A percentile compares a stretch with the other conserved stretches of the same genome.
Conservation (phyloP, 2,888 invertebrate genomes). For the Cheilosia scutellata region DNA sequence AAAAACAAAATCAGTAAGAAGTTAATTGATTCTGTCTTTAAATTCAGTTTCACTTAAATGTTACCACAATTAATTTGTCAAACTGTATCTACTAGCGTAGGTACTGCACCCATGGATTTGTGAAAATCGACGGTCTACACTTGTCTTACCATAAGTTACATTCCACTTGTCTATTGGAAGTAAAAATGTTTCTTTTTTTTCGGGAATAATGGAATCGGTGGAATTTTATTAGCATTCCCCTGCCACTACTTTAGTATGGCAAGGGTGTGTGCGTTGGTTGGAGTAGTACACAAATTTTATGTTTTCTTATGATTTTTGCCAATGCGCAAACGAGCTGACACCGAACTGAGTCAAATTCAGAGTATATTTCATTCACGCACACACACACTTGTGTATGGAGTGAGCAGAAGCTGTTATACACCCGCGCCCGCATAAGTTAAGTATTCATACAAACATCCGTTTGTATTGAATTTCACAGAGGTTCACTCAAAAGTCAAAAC, state of each 20-base stretch:
- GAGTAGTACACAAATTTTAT: conserved; percentile 5
- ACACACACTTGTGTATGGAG: background rate
- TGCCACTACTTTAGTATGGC: conserved; percentile 1
- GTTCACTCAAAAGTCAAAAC: conserved; percentile 29
- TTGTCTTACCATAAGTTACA: conserved; percentile 34
- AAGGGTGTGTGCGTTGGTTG: conserved; percentile 26
- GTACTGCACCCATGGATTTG: conserved; percentile 12
- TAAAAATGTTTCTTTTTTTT: background rate
- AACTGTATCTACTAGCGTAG: background rate
- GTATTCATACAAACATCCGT: conserved; percentile 44
- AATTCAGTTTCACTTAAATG: background rate
- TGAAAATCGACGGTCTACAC: background rate
- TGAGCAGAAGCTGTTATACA: background rate
- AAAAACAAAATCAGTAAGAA: too few species aligned
- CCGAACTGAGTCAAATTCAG: background rate
- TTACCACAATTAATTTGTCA: background rate
- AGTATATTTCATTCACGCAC: conserved; percentile 5
- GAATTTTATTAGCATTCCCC: conserved; percentile 65
- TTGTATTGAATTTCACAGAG: conserved; percentile 37
- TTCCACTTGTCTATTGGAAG: conserved; percentile 65
- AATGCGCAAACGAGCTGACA: conserved; percentile 65
- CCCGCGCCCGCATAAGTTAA: conserved; percentile 63
- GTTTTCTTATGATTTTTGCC: conserved; percentile 44
- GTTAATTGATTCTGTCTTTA: background rate
- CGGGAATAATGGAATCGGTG: conserved; percentile 54